phyloP scores from a whole-genome alignment of 2,113 vertebrate species.

The Pomatostomus ruficeps region DNA sequence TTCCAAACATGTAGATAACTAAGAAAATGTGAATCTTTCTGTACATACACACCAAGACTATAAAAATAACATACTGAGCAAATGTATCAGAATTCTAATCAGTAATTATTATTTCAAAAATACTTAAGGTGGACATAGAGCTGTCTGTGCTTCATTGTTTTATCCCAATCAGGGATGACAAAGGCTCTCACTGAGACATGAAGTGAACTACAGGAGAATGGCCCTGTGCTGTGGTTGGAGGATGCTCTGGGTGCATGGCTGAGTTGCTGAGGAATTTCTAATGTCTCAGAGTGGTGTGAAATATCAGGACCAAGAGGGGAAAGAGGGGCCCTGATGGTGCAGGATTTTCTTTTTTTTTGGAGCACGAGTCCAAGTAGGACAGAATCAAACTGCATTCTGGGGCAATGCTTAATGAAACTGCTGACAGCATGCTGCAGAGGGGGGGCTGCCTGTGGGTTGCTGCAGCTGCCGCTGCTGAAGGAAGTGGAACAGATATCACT shows the following conservation, averaged over 20 bases:
- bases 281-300: background rate
- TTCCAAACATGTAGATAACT: background rate
- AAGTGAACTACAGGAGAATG: background rate
- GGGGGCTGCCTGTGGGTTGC: background rate
- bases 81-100: background rate
- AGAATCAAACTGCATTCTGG: background rate
- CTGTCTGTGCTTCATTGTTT: background rate
- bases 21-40: background rate
- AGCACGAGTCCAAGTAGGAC: background rate
- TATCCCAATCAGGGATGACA: background rate
- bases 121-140: background rate
- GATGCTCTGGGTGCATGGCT: background rate
- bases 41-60: background rate
- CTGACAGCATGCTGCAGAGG: background rate
- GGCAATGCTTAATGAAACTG: background rate
- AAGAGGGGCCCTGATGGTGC: background rate
- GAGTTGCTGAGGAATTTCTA: background rate
- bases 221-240: background rate
- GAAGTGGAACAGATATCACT: background rate
- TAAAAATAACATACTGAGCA: background rate
- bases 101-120: background rate
- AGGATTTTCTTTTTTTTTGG: background rate
- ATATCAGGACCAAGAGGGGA: background rate
- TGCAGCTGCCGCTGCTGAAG: background rate
- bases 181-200: background rate